A percentile compares a stretch with the other conserved stretches of the same genome.
Conservation (phyloP, 2,888 invertebrate species). For the Cosmia pyralina region DNA sequence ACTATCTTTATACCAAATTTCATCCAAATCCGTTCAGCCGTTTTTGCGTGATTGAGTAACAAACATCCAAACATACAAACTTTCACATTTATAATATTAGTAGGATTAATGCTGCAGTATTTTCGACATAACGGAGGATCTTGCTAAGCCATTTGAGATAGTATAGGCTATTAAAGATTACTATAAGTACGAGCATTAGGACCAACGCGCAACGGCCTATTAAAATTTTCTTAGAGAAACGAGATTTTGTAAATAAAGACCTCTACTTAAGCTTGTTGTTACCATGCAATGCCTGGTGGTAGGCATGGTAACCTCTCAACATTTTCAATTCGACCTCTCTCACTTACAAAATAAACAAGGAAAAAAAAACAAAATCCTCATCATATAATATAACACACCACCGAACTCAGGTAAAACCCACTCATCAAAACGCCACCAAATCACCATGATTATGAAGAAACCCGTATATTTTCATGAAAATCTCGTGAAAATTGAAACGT, state of each 20-base stretch:
- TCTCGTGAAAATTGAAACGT: constrained; percentile 70
- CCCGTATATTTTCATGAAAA: constrained; percentile 61
- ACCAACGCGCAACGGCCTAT: too few species aligned
- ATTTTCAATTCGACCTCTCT: constrained; percentile 14
- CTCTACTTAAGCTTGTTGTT: background rate
- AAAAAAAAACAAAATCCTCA: constrained; percentile 31
- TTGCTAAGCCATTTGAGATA: too few species aligned
- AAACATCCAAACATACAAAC: too few species aligned
- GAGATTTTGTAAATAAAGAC: background rate
- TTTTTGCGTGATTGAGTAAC: too few species aligned
- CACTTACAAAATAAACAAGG: background rate
- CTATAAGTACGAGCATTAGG: too few species aligned
- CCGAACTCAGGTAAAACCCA: constrained; percentile 40
- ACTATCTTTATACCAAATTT: too few species aligned
- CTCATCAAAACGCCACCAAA: constrained; percentile 52
- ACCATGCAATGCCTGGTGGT: background rate
- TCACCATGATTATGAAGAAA: constrained; percentile 57
- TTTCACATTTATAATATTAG: too few species aligned
- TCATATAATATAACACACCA: constrained; percentile 11
- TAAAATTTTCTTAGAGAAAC: background rate
- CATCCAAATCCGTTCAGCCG: too few species aligned
- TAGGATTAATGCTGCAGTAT: too few species aligned
- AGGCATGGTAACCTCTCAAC: background rate
- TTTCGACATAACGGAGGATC: too few species aligned
- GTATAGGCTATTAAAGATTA: too few species aligned